These are phyloP conservation scores for Euwallacea similis DNA, from an alignment of 1,140 invertebrate genomes.

Conservation along the genomic window DNA sequence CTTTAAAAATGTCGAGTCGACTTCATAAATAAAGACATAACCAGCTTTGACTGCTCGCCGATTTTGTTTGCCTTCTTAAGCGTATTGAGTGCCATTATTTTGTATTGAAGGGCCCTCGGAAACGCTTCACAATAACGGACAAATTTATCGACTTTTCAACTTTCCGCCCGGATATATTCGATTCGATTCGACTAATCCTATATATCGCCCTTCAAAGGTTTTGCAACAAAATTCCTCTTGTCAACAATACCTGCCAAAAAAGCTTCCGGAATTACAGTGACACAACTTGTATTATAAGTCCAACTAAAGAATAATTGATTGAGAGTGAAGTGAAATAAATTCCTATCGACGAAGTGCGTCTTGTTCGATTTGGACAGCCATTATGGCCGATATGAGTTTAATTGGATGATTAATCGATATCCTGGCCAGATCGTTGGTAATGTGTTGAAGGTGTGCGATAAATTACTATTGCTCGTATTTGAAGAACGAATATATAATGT, in stretches of 20 bases:
- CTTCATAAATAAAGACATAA: no score
- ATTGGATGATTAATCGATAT: constrained; percentile 4
- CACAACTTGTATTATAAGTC: no score
- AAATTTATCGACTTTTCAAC: constrained; percentile 29
- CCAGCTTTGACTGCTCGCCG: constrained; percentile 28
- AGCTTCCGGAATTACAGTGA: background rate
- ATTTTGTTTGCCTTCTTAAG: constrained; percentile 37
- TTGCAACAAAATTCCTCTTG: background rate
- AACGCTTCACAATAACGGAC: constrained; percentile 22
- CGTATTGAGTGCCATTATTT: constrained; percentile 35
- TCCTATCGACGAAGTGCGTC: background rate
- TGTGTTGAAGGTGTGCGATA: background rate
- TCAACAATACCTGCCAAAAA: background rate
- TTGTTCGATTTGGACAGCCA: constrained; percentile 2
- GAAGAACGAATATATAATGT: no score
- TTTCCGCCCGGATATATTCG: constrained; percentile 12
- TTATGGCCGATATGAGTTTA: background rate
- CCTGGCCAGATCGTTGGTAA: background rate
- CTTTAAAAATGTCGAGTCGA: constrained; percentile 7
- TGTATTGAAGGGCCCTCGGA: constrained; percentile 33
- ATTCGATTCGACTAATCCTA: background rate
- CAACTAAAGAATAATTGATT: background rate
- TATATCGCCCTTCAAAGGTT: background rate
- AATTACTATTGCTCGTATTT: background rate
- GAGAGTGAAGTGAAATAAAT: background rate